Evolutionary conservation across 2,797 vertebrate species (phyloP).

Genomic region (Parauchenoglanis ngamensis): DNA sequence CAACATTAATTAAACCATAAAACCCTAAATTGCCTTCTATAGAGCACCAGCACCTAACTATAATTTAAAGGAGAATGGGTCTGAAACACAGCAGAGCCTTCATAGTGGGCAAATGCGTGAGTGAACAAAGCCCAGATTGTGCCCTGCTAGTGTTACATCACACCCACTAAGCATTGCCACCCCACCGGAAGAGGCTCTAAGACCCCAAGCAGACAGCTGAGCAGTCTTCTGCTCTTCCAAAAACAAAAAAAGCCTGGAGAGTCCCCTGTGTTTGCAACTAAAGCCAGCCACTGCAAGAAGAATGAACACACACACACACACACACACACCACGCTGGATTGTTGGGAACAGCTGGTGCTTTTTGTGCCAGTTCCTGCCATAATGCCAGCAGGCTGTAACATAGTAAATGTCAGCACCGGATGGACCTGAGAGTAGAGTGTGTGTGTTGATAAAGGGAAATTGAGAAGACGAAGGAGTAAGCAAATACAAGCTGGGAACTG

Average conservation of each 20-base stretch:
- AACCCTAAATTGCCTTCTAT: conserved; percentile 13
- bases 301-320: conserved; percentile 18
- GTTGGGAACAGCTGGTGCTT: conserved; percentile 67
- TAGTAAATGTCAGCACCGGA: conserved; percentile 68
- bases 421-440: conserved; percentile 56
- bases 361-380: conserved; percentile 66
- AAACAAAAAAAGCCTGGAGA: conserved; percentile 55
- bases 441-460: conserved; percentile 57
- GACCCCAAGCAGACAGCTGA: conserved; percentile 66
- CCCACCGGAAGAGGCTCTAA: conserved; percentile 63
- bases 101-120: conserved; percentile 20
- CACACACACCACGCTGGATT: conserved; percentile 50
- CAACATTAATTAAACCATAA: background rate
- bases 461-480: conserved; percentile 44
- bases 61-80: conserved; percentile 20
- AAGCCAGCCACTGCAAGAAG: conserved; percentile 55
- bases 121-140: conserved; percentile 62
- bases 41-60: background rate
- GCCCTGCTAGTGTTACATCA: conserved; percentile 55
- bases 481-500: conserved; percentile 18
- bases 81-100: conserved; percentile 43
- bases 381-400: conserved; percentile 63
- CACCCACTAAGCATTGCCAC: conserved; percentile 53
- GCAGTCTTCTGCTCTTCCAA: conserved; percentile 57
- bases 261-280: conserved; percentile 61